Percentiles rank a stretch among this genome's conserved stretches.
These are phyloP conservation scores for Psammodynastes pulverulentus DNA, from an alignment of 2,113 vertebrate genomes.

Conservation along the genomic window DNA sequence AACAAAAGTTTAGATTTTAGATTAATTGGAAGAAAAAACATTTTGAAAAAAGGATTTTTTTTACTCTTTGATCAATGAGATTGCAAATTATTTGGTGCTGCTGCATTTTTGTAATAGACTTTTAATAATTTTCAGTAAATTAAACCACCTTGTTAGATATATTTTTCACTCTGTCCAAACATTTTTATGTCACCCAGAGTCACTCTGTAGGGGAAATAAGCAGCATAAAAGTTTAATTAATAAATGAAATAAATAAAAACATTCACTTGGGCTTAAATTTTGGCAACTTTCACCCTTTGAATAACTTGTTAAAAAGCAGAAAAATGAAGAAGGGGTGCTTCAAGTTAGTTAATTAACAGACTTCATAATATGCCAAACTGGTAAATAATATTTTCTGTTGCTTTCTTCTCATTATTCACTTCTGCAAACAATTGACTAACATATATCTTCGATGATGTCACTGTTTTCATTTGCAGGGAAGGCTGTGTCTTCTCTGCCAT, in stretches of 20 bases:
- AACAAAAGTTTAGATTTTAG: neutral
- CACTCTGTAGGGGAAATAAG: neutral
- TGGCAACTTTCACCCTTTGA: neutral
- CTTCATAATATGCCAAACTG: conserved; percentile 14
- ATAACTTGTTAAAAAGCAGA: neutral
- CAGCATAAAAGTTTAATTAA: neutral
- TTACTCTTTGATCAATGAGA: neutral
- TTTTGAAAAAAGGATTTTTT: neutral
- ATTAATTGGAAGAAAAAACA: neutral
- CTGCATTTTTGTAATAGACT: neutral
- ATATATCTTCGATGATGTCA: conserved; percentile 45
- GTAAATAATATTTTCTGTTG: conserved; percentile 24
- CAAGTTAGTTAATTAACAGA: neutral
- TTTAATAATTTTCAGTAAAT: neutral
- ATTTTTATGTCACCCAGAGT: neutral
- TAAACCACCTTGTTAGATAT: neutral
- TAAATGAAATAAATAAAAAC: neutral
- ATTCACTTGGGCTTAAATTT: neutral
- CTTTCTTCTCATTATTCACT: conserved; percentile 13
- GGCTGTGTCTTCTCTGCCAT: conserved; percentile 41
- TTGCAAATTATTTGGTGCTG: neutral
- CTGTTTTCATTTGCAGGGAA: conserved; percentile 54
- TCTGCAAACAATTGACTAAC: neutral
- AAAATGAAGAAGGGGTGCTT: neutral
- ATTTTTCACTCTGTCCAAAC: neutral